Base-by-base conservation (phyloP, 30 jellyfish, hydroid and myxozoan species). In the Calvadosia cruxmelitensis region DNA sequence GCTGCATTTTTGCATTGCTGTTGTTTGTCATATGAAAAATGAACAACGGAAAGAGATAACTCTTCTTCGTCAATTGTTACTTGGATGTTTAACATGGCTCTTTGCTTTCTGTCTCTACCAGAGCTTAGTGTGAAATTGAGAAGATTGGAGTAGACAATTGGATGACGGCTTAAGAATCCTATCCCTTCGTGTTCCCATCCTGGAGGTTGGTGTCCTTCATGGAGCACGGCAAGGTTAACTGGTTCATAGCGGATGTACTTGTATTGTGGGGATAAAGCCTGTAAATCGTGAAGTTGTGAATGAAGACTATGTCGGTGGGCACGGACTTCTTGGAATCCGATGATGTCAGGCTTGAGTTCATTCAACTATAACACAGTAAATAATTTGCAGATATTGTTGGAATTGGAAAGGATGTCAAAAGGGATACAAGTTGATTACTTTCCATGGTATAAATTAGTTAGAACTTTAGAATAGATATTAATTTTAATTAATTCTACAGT, bases 151-250 rank as follows among this genome's bases (percentile, higher is more conserved):
- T 81, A 77, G 10, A 72, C 34, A 12, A 78, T 74, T 2, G 67
- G 75, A 73, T 77, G 84, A 33, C 50, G 77, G 63, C 95, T 84
- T 33, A 84, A 29, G 0, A 77, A n/a, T 1, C 95, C 95, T 25
- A 84, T 68, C 53, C 95, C 95, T 53, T 78, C 93, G 42, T 66
- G 52, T 28, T 84, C 93, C 95, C 95, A 84, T 0, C 95, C 95
- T 13, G 93, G 93, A 23, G 85, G 93, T 2, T 72, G 80, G 23
- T 57, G 34, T 16, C 57, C 82, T 0, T 34, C 69, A 7, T 52
- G 29, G 13, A 29, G 71, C 13, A 33, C 31, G 24, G 78, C 74
- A 7, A 52, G 29, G 10, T 73, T 67, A 15, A 79, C 67, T 72
- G 95, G 93, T 31, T 71, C 77, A 53, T 71, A 84, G 20, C 69